Conservation (phyloP, 2,113 vertebrate species). For the Dasyornis broadbenti region DNA sequence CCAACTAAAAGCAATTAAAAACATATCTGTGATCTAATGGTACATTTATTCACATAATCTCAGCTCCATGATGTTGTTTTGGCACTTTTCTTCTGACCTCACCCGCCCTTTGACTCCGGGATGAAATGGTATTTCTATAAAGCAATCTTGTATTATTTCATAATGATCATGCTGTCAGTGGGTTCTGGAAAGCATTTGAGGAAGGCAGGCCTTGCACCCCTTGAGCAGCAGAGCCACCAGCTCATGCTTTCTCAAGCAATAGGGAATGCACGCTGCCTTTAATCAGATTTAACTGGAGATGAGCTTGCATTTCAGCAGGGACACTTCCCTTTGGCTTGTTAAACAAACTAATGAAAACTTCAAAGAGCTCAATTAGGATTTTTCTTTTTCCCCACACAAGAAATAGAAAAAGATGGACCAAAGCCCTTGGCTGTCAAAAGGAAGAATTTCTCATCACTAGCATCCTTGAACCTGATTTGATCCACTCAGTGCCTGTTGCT, state of each 20-base stretch:
- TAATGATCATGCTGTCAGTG: neutral
- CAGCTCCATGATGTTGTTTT: neutral
- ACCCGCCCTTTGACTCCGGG: neutral
- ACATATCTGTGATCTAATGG: neutral
- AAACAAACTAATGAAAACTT: neutral
- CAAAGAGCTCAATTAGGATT: neutral
- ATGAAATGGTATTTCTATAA: constrained; percentile 23
- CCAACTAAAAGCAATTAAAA: constrained; percentile 35
- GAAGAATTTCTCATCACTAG: constrained; percentile 81
- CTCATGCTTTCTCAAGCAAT: neutral
- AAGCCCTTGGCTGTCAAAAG: constrained; percentile 73
- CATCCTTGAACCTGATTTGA: constrained; percentile 81
- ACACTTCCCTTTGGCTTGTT: neutral
- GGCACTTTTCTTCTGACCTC: neutral
- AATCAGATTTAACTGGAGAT: neutral
- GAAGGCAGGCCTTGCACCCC: neutral
- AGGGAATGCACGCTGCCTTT: neutral
- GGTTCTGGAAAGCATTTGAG: constrained; percentile 4
- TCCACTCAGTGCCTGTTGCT: constrained; percentile 36
- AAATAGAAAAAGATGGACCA: constrained; percentile 9
- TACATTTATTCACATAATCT: neutral
- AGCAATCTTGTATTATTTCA: neutral
- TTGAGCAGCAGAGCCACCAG: neutral
- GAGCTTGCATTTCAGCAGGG: neutral
- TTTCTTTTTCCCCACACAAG: neutral